Conservation (phyloP, 2,888 invertebrate genomes). For the Acleris holmiana region DNA sequence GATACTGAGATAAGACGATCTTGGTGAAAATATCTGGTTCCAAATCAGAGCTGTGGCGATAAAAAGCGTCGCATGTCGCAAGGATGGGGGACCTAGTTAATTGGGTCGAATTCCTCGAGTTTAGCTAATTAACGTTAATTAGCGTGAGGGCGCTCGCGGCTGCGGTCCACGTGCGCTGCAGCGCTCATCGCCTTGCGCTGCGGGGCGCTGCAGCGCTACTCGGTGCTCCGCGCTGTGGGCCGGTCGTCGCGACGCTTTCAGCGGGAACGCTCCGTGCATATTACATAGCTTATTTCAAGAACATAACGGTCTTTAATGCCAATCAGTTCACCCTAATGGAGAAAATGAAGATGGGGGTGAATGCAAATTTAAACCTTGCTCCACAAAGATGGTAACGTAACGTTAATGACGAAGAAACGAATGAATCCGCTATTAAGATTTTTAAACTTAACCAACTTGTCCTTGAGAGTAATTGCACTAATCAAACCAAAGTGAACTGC, state of each 20-base stretch:
- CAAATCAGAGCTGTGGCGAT: conserved; percentile 28
- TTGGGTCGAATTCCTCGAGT: conserved; percentile 70
- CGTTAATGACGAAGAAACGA: conserved; percentile 12
- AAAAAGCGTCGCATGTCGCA: conserved; percentile 37
- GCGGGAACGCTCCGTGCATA: conserved; percentile 23
- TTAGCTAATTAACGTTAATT: conserved; percentile 70
- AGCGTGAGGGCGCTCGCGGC: conserved; percentile 56
- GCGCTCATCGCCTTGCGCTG: conserved; percentile 14
- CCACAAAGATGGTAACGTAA: not conserved
- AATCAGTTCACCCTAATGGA: conserved; percentile 21
- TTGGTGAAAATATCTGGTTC: conserved; percentile 46
- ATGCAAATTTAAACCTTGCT: conserved; percentile 1
- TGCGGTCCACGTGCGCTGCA: conserved; percentile 66
- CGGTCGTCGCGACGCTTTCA: conserved; percentile 12
- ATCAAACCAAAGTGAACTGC: conserved; percentile 5
- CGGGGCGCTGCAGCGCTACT: conserved; percentile 20
- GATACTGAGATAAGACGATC: conserved; percentile 18
- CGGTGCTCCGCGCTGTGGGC: conserved; percentile 17
- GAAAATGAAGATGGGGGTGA: conserved; percentile 15
- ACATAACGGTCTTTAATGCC: conserved; percentile 17
- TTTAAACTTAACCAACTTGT: conserved; percentile 1
- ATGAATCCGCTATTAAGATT: conserved; percentile 12
- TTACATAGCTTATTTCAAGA: conserved; percentile 26
- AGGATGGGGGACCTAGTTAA: conserved; percentile 56
- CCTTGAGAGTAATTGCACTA: not conserved